Conservation (phyloP, 2,113 vertebrate genomes). For the Festucalex cinctus region DNA sequence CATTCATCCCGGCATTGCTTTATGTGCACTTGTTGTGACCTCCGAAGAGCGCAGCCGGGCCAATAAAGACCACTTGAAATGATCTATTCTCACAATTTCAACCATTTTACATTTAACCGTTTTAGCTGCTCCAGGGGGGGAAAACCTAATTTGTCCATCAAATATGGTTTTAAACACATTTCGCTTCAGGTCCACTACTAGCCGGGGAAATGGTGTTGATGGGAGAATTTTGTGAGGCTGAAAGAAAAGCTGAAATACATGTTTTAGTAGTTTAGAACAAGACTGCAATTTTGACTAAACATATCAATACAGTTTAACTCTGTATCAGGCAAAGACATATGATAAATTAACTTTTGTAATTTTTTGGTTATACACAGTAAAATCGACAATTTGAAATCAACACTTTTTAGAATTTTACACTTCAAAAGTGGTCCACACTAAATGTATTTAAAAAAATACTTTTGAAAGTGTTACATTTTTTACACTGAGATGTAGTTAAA, state of each 20-base stretch:
- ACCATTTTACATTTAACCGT: constrained; percentile 72
- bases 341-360: too few relatives aligned
- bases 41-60: constrained; percentile 52
- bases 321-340: too few relatives aligned
- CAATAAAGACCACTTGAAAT: constrained; percentile 72
- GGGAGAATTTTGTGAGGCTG: constrained; percentile 15
- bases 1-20: constrained; percentile 60
- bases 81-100: constrained; percentile 72
- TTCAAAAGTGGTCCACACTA: too few relatives aligned
- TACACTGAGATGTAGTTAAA: too few relatives aligned
- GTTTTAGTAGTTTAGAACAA: not conserved
- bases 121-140: constrained; percentile 65
- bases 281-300: too few relatives aligned
- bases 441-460: too few relatives aligned
- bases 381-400: too few relatives aligned
- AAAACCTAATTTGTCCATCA: constrained; percentile 54
- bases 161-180: constrained; percentile 66
- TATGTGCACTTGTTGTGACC: constrained; percentile 53
- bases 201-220: constrained; percentile 44
- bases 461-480: too few relatives aligned
- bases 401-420: too few relatives aligned
- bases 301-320: too few relatives aligned
- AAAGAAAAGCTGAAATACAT: not conserved
- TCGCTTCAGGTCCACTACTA: constrained; percentile 38
- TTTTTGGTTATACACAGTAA: too few relatives aligned